Evolutionary conservation across 2,888 invertebrate genomes (phyloP).

Genomic region (Sympetrum striolatum): DNA sequence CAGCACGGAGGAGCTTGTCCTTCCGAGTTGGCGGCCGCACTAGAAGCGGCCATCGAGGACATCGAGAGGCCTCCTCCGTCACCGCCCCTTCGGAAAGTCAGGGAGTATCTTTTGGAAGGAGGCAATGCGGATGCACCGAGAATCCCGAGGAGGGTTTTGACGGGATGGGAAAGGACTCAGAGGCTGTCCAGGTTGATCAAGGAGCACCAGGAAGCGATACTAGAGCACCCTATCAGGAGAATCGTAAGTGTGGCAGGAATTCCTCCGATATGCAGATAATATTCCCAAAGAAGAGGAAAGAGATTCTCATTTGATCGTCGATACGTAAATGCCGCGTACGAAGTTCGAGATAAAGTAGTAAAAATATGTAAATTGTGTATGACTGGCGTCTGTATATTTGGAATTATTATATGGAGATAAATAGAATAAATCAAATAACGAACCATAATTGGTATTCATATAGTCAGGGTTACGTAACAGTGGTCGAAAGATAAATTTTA

Average conservation of each 20-base stretch:
- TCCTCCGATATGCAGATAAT: no score
- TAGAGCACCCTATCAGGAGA: constrained; percentile 50
- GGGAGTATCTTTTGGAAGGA: constrained; percentile 48
- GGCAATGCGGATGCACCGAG: constrained; percentile 61
- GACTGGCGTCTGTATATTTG: no score
- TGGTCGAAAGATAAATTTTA: no score
- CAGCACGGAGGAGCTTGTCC: constrained; percentile 63
- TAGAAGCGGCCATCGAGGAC: constrained; percentile 67
- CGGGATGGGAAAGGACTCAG: constrained; percentile 73
- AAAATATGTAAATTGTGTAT: no score
- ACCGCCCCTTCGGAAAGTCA: neutral
- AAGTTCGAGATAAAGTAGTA: no score
- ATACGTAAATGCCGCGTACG: no score
- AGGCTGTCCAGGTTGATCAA: constrained; percentile 72
- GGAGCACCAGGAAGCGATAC: constrained; percentile 67
- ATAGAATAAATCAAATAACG: no score
- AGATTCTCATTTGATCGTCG: no score
- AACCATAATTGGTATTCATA: no score
- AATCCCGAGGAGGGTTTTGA: constrained; percentile 60
- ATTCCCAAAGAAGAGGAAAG: no score
- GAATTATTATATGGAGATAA: no score
- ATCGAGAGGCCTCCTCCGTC: neutral
- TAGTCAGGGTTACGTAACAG: no score
- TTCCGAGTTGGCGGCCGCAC: constrained; percentile 49
- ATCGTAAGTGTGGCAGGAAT: neutral